These are phyloP conservation scores for Phalacrocorax brasilianus DNA, from an alignment of 2,113 vertebrate genomes.

Conservation along the genomic window DNA sequence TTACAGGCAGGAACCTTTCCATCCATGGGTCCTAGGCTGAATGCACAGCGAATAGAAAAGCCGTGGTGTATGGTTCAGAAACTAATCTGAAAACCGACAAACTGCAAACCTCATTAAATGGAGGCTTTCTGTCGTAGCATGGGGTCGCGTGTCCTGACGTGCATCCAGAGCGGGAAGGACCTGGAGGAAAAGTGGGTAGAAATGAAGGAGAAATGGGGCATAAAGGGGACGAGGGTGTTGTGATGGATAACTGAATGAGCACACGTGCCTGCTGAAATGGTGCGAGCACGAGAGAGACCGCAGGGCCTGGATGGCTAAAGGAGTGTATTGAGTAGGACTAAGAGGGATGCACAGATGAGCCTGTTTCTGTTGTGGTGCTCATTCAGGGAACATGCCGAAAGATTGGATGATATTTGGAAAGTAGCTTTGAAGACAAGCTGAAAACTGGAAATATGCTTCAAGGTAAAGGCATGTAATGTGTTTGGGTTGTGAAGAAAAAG, in stretches of 20 bases:
- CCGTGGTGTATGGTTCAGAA: fast-evolving
- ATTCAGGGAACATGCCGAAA: not conserved
- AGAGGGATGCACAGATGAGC: not conserved
- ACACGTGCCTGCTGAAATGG: not conserved
- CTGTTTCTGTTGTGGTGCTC: not conserved
- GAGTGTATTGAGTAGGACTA: not conserved
- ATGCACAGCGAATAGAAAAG: not conserved
- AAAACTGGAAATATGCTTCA: not conserved
- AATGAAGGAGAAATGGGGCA: not conserved
- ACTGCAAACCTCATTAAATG: not conserved
- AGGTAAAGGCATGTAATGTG: not conserved
- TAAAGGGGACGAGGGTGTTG: not conserved
- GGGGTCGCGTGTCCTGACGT: not conserved
- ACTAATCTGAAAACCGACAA: not conserved
- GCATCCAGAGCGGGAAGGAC: not conserved
- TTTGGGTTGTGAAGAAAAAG: not conserved
- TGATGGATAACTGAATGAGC: not conserved
- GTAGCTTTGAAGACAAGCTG: not conserved
- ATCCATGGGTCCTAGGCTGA: not conserved
- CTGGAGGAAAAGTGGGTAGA: not conserved
- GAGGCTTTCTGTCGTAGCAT: not conserved
- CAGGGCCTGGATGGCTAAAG: not conserved
- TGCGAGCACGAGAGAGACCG: not conserved
- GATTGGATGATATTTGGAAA: not conserved
- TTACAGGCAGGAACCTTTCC: not conserved